A percentile compares a stretch with the other conserved stretches of the same genome.
These are phyloP conservation scores for Stichodactyla helianthus DNA, from an alignment of 64 coral and sea anemone genomes.

Conservation along the genomic window DNA sequence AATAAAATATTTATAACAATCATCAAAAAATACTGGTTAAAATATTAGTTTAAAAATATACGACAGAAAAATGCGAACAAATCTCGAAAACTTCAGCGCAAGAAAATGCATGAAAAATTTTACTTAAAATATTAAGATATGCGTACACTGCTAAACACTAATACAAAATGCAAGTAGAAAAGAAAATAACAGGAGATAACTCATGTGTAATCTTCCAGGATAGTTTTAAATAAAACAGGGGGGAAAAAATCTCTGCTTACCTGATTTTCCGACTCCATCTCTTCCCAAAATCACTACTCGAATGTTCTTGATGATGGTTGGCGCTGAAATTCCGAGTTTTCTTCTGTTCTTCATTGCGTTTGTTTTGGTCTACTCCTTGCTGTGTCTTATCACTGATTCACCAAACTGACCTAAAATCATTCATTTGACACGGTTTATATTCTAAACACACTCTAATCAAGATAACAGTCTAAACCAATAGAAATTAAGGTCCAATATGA, in stretches of 20 bases:
- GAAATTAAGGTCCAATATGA: not conserved
- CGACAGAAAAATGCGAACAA: too few species aligned
- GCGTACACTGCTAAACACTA: too few species aligned
- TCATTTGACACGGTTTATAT: not conserved
- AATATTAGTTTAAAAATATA: too few species aligned
- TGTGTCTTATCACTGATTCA: not conserved
- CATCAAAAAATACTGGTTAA: too few species aligned
- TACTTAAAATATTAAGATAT: too few species aligned
- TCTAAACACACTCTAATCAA: not conserved
- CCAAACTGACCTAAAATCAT: not conserved
- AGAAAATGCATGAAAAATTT: too few species aligned
- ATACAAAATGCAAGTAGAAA: too few species aligned
- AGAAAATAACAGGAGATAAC: too few species aligned
- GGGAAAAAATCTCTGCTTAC: slow-evolving; percentile 6
- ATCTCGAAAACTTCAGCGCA: too few species aligned
- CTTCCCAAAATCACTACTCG: slow-evolving; percentile 46
- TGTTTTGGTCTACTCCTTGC: not conserved
- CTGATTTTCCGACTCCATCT: slow-evolving; percentile 63
- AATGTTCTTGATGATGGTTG: slow-evolving; percentile 19
- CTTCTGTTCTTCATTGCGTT: slow-evolving; percentile 41
- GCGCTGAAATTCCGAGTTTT: slow-evolving; percentile 37
- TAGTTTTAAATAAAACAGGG: not conserved
- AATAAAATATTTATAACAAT: too few species aligned
- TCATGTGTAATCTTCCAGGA: not conserved
- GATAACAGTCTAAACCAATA: not conserved